A percentile compares a stretch with the other conserved stretches of the same genome.
These are phyloP conservation scores for Dynastes hyllus DNA, from an alignment of 2,888 invertebrate species.

Conservation along the genomic window DNA sequence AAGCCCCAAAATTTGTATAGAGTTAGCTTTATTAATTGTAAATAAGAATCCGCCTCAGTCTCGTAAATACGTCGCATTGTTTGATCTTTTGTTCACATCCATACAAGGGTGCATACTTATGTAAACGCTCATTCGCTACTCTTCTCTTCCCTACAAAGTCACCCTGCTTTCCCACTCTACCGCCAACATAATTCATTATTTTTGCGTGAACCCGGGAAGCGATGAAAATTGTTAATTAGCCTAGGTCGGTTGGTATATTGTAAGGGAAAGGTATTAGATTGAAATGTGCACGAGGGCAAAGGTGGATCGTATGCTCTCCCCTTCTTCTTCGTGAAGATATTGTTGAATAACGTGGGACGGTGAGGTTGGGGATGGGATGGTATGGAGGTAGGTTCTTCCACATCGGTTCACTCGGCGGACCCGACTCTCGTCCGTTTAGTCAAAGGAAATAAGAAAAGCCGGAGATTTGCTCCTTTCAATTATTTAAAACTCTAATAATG, in stretches of 20 bases:
- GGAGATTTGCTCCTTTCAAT: constrained; percentile 62
- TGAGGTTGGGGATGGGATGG: neutral
- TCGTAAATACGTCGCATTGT: constrained; percentile 29
- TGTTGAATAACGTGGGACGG: constrained; percentile 22
- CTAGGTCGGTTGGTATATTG: constrained; percentile 21
- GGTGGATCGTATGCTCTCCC: neutral
- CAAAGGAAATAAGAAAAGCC: constrained; percentile 57
- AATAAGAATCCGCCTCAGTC: constrained; percentile 7
- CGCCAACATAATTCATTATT: constrained; percentile 42
- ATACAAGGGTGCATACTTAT: neutral
- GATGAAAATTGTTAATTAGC: constrained; percentile 41
- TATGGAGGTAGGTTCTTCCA: constrained; percentile 23
- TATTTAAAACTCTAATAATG: constrained; percentile 69
- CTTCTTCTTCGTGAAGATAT: constrained; percentile 22
- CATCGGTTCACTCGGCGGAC: constrained; percentile 9
- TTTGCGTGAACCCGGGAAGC: constrained; percentile 22
- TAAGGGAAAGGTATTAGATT: neutral
- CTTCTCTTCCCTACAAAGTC: neutral
- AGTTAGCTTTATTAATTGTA: constrained; percentile 17
- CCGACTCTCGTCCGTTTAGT: constrained; percentile 31
- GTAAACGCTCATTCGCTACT: neutral
- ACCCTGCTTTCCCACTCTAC: neutral
- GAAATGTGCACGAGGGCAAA: neutral
- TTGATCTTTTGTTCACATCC: constrained; percentile 17
- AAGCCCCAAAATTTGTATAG: neutral